Conservation (phyloP, 2,888 invertebrate genomes). For the Dexiosoma caninum region DNA sequence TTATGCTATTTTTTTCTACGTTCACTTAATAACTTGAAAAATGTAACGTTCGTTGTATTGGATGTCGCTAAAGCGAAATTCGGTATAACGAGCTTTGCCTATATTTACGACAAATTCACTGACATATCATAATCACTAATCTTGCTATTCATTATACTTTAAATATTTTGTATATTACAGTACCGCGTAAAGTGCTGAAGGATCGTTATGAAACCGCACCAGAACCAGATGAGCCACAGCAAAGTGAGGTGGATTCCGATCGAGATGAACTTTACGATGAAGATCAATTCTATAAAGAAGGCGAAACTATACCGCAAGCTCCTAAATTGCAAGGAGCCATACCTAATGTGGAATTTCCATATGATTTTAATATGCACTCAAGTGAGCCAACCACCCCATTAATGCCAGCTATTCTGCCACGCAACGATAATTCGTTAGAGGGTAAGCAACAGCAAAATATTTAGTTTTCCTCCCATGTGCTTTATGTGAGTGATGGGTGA, state of each 20-base stretch:
- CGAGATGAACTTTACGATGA: slow-evolving; percentile 80
- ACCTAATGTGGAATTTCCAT: slow-evolving; percentile 71
- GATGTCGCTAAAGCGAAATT: no score
- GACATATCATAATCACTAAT: neutral
- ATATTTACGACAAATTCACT: slow-evolving; percentile 23
- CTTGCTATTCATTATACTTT: no score
- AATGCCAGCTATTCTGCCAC: slow-evolving; percentile 72
- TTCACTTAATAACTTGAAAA: no score
- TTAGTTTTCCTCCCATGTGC: neutral
- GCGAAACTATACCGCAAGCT: slow-evolving; percentile 80
- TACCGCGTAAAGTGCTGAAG: slow-evolving; percentile 89
- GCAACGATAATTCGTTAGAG: slow-evolving; percentile 74
- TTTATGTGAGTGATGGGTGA: no score
- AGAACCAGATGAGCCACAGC: slow-evolving; percentile 86
- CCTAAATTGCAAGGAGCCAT: slow-evolving; percentile 77
- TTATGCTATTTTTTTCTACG: no score
- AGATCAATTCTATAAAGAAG: slow-evolving; percentile 80
- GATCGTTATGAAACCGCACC: slow-evolving; percentile 88
- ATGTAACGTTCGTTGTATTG: no score
- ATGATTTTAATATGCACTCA: slow-evolving; percentile 68
- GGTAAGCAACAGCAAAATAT: slow-evolving; percentile 68
- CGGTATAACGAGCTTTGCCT: no score
- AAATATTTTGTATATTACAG: slow-evolving; percentile 78
- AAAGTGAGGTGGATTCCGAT: slow-evolving; percentile 78
- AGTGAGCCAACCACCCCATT: slow-evolving; percentile 69